phyloP scores from a whole-genome alignment of 2,797 vertebrate species.

The Corythornis leucogaster region DNA sequence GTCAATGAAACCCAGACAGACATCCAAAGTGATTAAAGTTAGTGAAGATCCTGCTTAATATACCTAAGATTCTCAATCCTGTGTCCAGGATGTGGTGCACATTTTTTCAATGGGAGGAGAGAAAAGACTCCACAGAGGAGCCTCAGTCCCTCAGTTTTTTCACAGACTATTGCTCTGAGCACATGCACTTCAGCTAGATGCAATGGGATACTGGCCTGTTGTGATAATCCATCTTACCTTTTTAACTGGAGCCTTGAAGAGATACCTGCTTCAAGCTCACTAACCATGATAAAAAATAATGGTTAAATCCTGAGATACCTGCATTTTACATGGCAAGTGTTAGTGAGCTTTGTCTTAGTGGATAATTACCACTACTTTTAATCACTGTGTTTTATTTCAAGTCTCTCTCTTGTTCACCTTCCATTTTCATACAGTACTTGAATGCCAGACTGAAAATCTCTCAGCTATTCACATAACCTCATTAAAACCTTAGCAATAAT shows the following conservation, averaged over 20 bases:
- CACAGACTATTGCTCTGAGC: not conserved
- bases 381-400: not conserved
- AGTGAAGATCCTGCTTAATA: not conserved
- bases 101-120: not conserved
- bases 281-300: not conserved
- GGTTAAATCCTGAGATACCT: not conserved
- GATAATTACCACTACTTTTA: not conserved
- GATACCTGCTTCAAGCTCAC: not conserved
- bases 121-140: not conserved
- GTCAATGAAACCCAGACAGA: not conserved
- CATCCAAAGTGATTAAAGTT: not conserved
- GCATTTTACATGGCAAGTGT: accelerated
- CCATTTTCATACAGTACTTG: not conserved
- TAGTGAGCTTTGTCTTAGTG: not conserved
- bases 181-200: too few relatives aligned
- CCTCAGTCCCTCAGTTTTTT: not conserved
- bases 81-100: not conserved
- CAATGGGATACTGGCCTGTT: not conserved
- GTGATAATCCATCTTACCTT: not conserved
- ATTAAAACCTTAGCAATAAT: not conserved
- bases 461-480: not conserved
- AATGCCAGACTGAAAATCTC: not conserved
- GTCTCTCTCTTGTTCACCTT: not conserved
- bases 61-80: not conserved
- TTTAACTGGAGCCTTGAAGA: not conserved